Evolutionary conservation across 2,113 vertebrate genomes (phyloP), one percentile per base, ranked within the genome.

Genomic region (Podiceps cristatus): DNA sequence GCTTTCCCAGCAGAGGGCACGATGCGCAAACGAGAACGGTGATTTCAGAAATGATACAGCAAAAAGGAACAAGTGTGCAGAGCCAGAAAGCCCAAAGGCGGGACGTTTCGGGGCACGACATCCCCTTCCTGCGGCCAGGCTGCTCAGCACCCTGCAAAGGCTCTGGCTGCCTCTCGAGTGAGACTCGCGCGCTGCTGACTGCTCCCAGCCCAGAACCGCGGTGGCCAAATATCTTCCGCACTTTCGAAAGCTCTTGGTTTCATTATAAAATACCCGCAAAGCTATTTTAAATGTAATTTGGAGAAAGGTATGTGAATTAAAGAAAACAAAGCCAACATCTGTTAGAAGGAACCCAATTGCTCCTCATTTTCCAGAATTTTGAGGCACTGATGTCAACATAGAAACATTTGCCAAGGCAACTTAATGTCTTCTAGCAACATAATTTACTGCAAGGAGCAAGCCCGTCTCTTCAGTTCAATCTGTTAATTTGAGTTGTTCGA

Each of bases 1-100:
- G 20, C 31, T 63, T 64, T 93, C 74, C 97, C 94, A 89, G 95
- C 84, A 97, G 96, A 97, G 95, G 95, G 95, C 96, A 94, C 24
- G 42, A 58, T 35, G 77, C 10, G 31, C 80, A 58, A 93, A 55
- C 6, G 12, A 35, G 60, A 92, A 31, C 10, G 0, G 12, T 0
- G 9, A 0, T 13, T 6, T 25, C 59, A 45, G 92, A 29, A 18
- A 18, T 9, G 73, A 35, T 3, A 7, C 40, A 4, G 60, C 13
- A 0, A 8, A 2, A 16, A 3, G 40, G 10, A 40, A 2, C 29
- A 0, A 22, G 74, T 0, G 11, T 5, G 28, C 44, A 5, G 47
- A 73, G 58, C 25, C 86, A 27, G 33, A 27, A 14, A 4, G 16
- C 2, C 33, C 18, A 5, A 5, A 1, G 56, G 24, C 8, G 42